Evolutionary conservation across 64 coral and sea anemone genomes (phyloP), one percentile per base, ranked within the genome.

Genomic region (Actinia equina): DNA sequence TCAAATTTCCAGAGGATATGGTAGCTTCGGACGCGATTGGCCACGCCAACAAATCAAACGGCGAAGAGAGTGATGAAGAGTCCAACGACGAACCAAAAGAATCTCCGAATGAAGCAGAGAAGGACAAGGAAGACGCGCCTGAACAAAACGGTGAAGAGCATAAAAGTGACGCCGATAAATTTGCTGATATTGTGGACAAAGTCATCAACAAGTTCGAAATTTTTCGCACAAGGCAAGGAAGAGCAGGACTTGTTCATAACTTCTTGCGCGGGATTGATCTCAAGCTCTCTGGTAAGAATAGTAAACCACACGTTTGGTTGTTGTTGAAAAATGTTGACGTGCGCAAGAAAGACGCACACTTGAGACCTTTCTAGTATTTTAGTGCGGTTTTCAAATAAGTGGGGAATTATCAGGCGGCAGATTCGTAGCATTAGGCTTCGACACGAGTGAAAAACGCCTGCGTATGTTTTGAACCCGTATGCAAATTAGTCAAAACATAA

Each of bases 161-260:
- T 7, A 52, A 44, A 49, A 81, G 14, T 2, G 78, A 81, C 27
- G 78, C 78, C 2, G 78, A 81, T 23, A 81, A 81, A 16, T 81
- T 81, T n/a, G 78, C 49, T 7, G 78, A 81, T 52, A 81, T 81
- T 52, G 78, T 81, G 45, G 78, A 81, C 19, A 81, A 81, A 51
- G 78, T 81, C 49, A 81, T 81, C 78, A 49, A 81, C 22, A 81
- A 81, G 78, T 85, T 85, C 41, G 83, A 85, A 9, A 44, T 90
- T 37, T 83, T 85, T 8, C 55, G 79, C 10, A 84, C 88, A 18
- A 83, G 88, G 44, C 23, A 83, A 52, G 88, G 88, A 0, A 60
- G 88, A 59, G 88, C 88, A 23, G 88, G 82, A 42, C 64, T 84
- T 44, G 82, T 90, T 26, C 88, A 90, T 53, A 90, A 90, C 67